Conservation (phyloP, 2,888 invertebrate genomes). For the Leucania comma region DNA sequence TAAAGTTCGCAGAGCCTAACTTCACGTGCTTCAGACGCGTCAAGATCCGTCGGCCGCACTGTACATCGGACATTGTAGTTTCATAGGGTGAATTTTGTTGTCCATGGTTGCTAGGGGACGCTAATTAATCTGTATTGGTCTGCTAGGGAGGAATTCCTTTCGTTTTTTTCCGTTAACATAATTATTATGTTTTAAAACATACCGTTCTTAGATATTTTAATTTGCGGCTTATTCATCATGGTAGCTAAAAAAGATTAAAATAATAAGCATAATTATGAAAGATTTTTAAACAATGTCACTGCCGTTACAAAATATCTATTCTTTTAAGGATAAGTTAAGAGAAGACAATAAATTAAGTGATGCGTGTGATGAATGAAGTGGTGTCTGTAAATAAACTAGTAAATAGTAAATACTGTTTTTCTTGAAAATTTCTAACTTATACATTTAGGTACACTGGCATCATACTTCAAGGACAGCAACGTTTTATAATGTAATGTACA, state of each 20-base stretch:
- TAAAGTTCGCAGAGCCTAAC: too few species aligned
- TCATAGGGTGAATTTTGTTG: conserved; percentile 8
- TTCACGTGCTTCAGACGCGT: too few species aligned
- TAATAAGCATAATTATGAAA: too few species aligned
- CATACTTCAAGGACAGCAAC: not conserved
- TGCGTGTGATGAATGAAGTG: too few species aligned
- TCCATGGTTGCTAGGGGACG: conserved; percentile 6
- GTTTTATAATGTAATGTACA: too few species aligned
- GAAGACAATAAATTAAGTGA: too few species aligned
- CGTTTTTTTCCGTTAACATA: not conserved
- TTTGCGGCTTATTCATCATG: not conserved
- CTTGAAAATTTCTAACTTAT: not conserved
- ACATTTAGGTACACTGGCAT: too few species aligned
- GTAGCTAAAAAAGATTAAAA: too few species aligned
- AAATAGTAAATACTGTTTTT: not conserved
- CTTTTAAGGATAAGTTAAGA: too few species aligned
- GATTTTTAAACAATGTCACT: too few species aligned
- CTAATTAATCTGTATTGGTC: not conserved
- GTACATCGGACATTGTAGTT: not conserved
- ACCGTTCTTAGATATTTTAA: not conserved
- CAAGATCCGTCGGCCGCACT: too few species aligned
- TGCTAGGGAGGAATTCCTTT: not conserved
- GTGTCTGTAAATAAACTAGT: not conserved
- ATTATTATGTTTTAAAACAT: not conserved
- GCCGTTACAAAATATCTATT: too few species aligned